Base-by-base conservation (phyloP, 2,797 vertebrate species). In the Pseudochirops corinnae region DNA sequence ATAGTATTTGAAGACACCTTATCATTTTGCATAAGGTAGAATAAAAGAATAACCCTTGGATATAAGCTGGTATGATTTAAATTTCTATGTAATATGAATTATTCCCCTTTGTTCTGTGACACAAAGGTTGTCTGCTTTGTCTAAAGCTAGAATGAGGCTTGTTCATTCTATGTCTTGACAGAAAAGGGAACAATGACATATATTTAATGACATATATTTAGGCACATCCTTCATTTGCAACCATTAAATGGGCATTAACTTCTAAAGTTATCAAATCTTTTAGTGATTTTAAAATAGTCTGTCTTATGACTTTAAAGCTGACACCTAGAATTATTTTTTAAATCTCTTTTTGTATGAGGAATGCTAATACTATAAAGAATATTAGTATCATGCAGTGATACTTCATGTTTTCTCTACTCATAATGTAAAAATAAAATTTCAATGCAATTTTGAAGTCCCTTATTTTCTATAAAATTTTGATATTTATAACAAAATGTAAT, bases 201-300 rank as follows among this genome's bases (percentile, higher is more conserved):
- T 55, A 11, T 96, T 90, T 87, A 46, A n/a, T 90, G 53, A 60
- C n/a, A 93, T 50, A 33, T 74, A 24, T 93, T 94, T 14, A 94
- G 92, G 95, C 56, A 58, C 46, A 82, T 62, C 14, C 82, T 94
- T 96, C 28, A 95, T 67, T 62, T 97, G 94, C 82, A 94, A 95
- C 94, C 39, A 93, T 67, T 82, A 92, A 93, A 55, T 96, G 74
- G 26, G 28, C 52, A 91, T 96, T 56, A 67, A 94, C 21, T 90
- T 14, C 52, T 52, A 82, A 91, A 55, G 90, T 82, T 62, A 74
- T 55, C 93, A 46, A 16, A 92, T 93, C 55, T 55, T 94, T 94
- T 91, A 94, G 74, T n/a, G 33, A 58, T 93, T 95, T 96, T 93
- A 57, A 96, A 94, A 9, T 92, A 93, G 90, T 62, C 39, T 90